These are phyloP conservation scores for Manacus vitellinus DNA, from an alignment of 2,113 vertebrate genomes.

Conservation along the genomic window DNA sequence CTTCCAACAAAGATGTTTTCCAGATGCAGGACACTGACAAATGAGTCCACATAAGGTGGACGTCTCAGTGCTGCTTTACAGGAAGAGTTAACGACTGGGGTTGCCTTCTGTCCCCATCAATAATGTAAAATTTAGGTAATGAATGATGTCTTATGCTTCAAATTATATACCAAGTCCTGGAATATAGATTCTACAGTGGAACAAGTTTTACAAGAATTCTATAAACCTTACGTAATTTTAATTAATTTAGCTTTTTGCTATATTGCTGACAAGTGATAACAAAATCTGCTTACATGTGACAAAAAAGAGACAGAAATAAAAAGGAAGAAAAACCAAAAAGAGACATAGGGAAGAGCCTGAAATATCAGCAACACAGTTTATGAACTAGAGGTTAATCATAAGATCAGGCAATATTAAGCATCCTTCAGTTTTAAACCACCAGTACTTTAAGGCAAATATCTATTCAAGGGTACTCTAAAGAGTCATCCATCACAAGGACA, in stretches of 20 bases:
- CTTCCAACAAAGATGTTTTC: constrained; percentile 42
- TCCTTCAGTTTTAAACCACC: not conserved
- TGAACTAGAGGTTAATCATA: not conserved
- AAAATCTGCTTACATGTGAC: not conserved
- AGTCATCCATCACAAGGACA: constrained; percentile 55
- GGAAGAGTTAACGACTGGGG: not conserved
- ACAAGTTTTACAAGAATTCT: not conserved
- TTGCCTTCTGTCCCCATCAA: not conserved
- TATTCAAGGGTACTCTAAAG: not conserved
- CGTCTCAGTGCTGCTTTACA: not conserved
- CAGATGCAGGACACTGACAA: constrained; percentile 46
- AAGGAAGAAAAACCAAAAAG: not conserved
- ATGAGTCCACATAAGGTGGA: not conserved
- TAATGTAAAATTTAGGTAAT: not conserved
- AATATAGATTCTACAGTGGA: not conserved
- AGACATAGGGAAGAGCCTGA: not conserved
- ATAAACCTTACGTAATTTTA: not conserved
- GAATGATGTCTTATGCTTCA: not conserved
- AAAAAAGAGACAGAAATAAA: not conserved
- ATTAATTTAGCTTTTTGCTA: not conserved
- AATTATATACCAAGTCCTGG: not conserved
- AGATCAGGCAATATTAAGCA: not conserved
- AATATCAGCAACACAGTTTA: not conserved
- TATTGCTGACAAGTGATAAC: not conserved
- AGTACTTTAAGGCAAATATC: not conserved